Percentiles rank a stretch among this genome's conserved stretches.
Evolutionary conservation across 1,140 invertebrate genomes (phyloP).

Genomic region (Aleiodes sp.): DNA sequence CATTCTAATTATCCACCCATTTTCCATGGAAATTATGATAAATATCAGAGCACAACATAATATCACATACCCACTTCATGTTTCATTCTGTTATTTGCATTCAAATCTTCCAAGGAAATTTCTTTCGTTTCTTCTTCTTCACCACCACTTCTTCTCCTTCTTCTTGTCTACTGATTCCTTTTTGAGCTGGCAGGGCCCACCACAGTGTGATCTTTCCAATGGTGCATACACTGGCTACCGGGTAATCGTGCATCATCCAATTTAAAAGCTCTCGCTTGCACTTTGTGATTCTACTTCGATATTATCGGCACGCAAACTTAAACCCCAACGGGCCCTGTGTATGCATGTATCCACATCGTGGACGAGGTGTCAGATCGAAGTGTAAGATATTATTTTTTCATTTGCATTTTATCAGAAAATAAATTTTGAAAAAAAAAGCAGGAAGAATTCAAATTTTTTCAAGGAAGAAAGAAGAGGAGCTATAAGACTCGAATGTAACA

Average conservation of each 20-base stretch:
- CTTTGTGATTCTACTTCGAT: conserved; percentile 27
- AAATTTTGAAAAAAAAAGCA: not conserved
- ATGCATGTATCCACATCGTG: not conserved
- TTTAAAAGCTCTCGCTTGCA: conserved; percentile 32
- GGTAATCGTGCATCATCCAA: conserved; percentile 38
- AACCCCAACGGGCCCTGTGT: not conserved
- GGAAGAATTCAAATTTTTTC: no score
- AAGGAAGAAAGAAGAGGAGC: no score
- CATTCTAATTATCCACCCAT: not conserved
- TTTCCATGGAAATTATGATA: not conserved
- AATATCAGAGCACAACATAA: not conserved
- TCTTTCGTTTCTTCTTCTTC: not conserved
- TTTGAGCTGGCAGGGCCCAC: conserved; percentile 18
- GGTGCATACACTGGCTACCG: conserved; percentile 26
- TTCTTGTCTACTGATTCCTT: not conserved
- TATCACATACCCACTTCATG: not conserved
- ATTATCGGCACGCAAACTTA: conserved; percentile 30
- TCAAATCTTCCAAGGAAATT: not conserved
- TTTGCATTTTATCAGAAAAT: not conserved
- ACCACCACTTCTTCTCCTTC: not conserved
- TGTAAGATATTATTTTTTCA: conserved; percentile 22
- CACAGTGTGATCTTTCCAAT: conserved; percentile 5
- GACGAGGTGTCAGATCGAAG: conserved; percentile 8
- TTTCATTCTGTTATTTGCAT: conserved; percentile 1
- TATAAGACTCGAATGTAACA: not conserved